phyloP scores from a whole-genome alignment of 1,140 invertebrate genomes.

The Catajapyx aquilonaris region DNA sequence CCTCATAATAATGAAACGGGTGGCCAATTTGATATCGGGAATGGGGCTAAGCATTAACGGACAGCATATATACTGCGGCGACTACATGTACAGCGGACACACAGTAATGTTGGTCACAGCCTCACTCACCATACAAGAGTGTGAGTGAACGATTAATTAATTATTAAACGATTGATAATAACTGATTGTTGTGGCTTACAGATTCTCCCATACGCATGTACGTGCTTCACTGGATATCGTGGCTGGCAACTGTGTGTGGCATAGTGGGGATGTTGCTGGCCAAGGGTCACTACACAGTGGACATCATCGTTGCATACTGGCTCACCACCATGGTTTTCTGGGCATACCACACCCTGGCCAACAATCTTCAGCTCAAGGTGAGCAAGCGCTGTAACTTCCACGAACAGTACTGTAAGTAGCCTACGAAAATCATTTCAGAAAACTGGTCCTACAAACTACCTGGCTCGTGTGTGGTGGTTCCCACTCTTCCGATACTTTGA shows the following conservation, averaged over 20 bases:
- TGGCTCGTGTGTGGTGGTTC: conserved; percentile 67
- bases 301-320: conserved; percentile 77
- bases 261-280: conserved; percentile 60
- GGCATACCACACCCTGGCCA: conserved; percentile 69
- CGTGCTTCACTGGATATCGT: conserved; percentile 51
- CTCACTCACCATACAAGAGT: conserved; percentile 68
- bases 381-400: conserved; percentile 10
- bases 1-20: conserved; percentile 38
- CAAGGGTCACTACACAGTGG: conserved; percentile 77
- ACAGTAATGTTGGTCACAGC: conserved; percentile 65
- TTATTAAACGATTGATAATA: conserved; percentile 4
- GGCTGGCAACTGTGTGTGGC: conserved; percentile 39
- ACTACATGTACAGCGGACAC: conserved; percentile 80
- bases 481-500: conserved; percentile 64
- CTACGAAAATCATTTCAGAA: too few species aligned
- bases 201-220: conserved; percentile 57
- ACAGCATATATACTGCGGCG: conserved; percentile 71
- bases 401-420: conserved; percentile 5
- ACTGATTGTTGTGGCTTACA: conserved; percentile 24
- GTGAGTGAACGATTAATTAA: conserved; percentile 27
- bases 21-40: conserved; percentile 55
- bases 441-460: conserved; percentile 39
- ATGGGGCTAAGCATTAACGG: conserved; percentile 79
- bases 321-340: conserved; percentile 75
- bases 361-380: conserved; percentile 40